Evolutionary conservation across 2,113 vertebrate species (phyloP).

Genomic region (Grus americana): DNA sequence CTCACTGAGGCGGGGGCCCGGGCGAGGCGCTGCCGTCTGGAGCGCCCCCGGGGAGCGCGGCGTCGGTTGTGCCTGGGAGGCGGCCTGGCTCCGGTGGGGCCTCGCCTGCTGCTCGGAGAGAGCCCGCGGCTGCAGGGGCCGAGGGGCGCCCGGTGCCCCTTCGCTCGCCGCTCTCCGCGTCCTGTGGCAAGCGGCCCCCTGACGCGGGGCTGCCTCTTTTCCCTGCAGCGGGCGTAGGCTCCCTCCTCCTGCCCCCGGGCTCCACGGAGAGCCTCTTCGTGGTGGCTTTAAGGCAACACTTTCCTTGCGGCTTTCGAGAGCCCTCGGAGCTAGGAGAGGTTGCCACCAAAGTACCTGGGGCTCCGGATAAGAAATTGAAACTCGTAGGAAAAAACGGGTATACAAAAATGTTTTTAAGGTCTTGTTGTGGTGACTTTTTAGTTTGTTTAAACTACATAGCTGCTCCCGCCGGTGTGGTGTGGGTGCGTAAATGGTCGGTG

Average conservation of each 20-base stretch:
- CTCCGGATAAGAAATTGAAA: rapidly evolving
- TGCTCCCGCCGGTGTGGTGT: rapidly evolving
- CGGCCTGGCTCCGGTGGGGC: no score
- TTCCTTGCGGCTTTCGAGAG: not conserved
- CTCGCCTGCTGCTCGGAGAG: not conserved
- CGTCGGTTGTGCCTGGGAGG: not conserved
- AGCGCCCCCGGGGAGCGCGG: not conserved
- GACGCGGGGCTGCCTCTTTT: no score
- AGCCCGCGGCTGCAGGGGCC: not conserved
- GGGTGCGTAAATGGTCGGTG: rapidly evolving
- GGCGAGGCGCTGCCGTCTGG: not conserved
- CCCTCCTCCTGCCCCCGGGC: rapidly evolving
- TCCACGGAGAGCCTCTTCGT: rapidly evolving
- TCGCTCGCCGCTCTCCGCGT: rapidly evolving
- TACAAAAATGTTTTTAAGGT: no score
- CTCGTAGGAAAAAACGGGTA: rapidly evolving
- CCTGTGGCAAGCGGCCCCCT: rapidly evolving
- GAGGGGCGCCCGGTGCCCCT: not conserved
- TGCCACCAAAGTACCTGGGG: not conserved
- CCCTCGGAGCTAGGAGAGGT: not conserved
- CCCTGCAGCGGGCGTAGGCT: rapidly evolving
- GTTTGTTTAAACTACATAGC: rapidly evolving
- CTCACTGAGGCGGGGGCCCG: not conserved
- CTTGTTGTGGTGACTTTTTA: rapidly evolving
- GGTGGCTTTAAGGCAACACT: not conserved